Evolutionary conservation across 2,113 vertebrate genomes (phyloP).

Genomic region (Meriones unguiculatus): DNA sequence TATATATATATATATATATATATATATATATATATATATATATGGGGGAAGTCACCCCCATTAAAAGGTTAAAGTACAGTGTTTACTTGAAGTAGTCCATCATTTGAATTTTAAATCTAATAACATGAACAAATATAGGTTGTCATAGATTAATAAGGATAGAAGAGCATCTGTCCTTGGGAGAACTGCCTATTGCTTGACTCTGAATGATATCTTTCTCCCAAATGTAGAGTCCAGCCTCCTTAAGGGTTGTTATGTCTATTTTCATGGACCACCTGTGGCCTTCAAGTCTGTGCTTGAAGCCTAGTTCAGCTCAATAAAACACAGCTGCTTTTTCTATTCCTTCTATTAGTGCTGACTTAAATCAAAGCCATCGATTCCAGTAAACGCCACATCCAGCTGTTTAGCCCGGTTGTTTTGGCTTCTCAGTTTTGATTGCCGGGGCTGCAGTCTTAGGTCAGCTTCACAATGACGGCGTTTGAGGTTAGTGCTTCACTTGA

Average conservation of each 20-base stretch:
- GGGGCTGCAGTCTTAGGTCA: conserved; percentile 8
- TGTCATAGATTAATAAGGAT: neutral
- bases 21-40: no score
- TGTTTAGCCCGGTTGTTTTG: conserved; percentile 57
- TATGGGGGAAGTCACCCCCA: neutral
- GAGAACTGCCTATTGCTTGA: neutral
- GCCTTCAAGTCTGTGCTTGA: conserved; percentile 25
- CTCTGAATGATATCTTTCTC: neutral
- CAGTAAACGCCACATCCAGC: neutral
- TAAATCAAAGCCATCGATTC: conserved; percentile 36
- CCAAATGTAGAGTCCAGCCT: neutral
- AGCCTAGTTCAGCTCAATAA: conserved; percentile 41
- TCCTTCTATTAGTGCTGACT: conserved; percentile 19
- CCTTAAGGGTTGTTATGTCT: conserved; percentile 23
- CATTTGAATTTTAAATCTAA: neutral
- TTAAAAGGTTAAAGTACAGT: conserved; percentile 11
- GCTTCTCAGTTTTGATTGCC: conserved; percentile 63
- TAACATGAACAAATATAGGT: neutral
- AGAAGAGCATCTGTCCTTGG: neutral
- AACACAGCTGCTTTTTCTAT: neutral
- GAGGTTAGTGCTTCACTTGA: conserved; percentile 35
- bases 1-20: no score
- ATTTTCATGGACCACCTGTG: conserved; percentile 4
- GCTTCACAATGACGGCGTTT: conserved; percentile 37
- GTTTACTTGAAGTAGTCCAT: neutral